These are phyloP conservation scores for Scelioninae gen. 2 DNA, from an alignment of 2,888 invertebrate species.

Conservation along the genomic window DNA sequence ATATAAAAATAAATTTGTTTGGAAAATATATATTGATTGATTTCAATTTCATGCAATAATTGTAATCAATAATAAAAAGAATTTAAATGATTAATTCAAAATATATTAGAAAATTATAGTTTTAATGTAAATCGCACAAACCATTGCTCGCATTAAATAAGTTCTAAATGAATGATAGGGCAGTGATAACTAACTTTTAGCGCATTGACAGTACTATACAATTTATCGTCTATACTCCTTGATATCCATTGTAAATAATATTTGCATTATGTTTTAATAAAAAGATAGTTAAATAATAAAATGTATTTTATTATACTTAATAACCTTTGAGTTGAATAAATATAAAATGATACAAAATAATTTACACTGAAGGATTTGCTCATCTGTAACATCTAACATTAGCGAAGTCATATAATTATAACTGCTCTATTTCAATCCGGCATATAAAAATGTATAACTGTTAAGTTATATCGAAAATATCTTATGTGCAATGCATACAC, in stretches of 20 bases:
- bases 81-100: constrained; percentile 6
- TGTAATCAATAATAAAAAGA: neutral
- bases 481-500: constrained; percentile 6
- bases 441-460: constrained; percentile 30
- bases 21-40: too few relatives aligned
- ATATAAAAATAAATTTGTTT: too few relatives aligned
- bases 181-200: constrained; percentile 47
- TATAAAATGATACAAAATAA: constrained; percentile 44
- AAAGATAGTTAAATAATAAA: constrained; percentile 61
- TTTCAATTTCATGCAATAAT: neutral
- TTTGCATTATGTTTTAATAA: constrained; percentile 73
- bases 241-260: constrained; percentile 73
- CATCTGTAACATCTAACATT: constrained; percentile 23
- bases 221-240: constrained; percentile 43
- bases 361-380: constrained; percentile 9
- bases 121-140: constrained; percentile 17
- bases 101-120: constrained; percentile 6
- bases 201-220: constrained; percentile 38
- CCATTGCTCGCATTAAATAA: constrained; percentile 34
- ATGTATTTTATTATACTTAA: constrained; percentile 19
- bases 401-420: constrained; percentile 3
- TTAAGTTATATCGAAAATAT: constrained; percentile 30
- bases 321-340: constrained; percentile 18
- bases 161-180: constrained; percentile 43
- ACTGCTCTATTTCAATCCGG: constrained; percentile 21